phyloP scores from a whole-genome alignment of 1,140 invertebrate species.

The Drosophila rufa region DNA sequence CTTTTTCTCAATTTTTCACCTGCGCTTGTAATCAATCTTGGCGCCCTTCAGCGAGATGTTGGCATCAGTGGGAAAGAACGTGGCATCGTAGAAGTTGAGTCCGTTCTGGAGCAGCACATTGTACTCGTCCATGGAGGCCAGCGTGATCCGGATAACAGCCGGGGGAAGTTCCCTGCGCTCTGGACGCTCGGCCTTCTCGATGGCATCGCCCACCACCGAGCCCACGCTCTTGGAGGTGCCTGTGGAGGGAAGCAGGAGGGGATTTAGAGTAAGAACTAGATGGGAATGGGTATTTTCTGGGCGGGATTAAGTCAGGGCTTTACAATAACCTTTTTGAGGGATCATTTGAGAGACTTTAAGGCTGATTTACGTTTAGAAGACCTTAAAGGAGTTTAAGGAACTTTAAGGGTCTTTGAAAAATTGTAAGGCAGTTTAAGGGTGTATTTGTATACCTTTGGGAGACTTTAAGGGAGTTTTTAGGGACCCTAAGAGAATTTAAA shows the following conservation, averaged over 20 bases:
- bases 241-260: background rate
- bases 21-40: slow-evolving; percentile 86
- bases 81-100: slow-evolving; percentile 93
- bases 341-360: background rate
- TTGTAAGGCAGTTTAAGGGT: background rate
- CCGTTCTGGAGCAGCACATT: slow-evolving; percentile 92
- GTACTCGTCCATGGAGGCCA: slow-evolving; percentile 92
- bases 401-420: background rate
- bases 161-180: slow-evolving; percentile 86
- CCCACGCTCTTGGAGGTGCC: slow-evolving; percentile 68
- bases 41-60: slow-evolving; percentile 87
- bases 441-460: background rate
- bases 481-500: too few species aligned
- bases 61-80: slow-evolving; percentile 93
- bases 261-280: background rate
- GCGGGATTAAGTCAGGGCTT: background rate
- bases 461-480: background rate
- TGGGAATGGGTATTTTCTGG: background rate
- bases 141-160: slow-evolving; percentile 90
- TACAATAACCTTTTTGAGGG: too few species aligned
- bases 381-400: too few species aligned
- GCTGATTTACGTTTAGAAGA: background rate
- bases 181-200: slow-evolving; percentile 85
- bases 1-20: slow-evolving; percentile 66
- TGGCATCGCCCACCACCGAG: slow-evolving; percentile 64